Percentiles rank a stretch among this genome's conserved stretches.
These are phyloP conservation scores for Hyperoplus immaculatus DNA, from an alignment of 2,797 vertebrate genomes.

Conservation along the genomic window DNA sequence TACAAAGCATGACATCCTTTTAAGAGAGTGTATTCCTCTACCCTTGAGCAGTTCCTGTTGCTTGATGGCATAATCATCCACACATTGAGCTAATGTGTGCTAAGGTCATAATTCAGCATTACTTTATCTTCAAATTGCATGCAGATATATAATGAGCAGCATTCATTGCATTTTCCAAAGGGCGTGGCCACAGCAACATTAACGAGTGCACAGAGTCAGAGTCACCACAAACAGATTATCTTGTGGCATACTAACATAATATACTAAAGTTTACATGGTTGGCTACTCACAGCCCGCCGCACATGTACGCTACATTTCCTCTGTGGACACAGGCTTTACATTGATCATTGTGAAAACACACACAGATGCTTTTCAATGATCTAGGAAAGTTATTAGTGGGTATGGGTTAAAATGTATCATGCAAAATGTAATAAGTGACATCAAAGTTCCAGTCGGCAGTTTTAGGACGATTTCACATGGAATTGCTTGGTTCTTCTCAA, in stretches of 20 bases:
- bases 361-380: neutral
- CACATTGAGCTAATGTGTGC: neutral
- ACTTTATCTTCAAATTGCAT: neutral
- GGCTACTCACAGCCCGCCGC: neutral
- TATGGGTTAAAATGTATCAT: neutral
- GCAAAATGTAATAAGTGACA: neutral
- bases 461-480: too few relatives aligned
- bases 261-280: neutral
- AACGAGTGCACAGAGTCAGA: neutral
- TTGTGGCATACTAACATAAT: neutral
- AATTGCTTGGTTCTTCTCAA: too few relatives aligned
- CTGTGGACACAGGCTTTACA: too few relatives aligned
- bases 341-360: neutral
- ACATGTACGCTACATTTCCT: too few relatives aligned
- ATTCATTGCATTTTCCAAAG: neutral
- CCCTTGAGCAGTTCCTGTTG: neutral
- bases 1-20: neutral
- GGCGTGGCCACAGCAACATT: neutral
- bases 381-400: neutral
- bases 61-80: neutral
- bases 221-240: neutral
- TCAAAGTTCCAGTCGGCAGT: neutral
- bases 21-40: neutral
- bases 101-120: neutral
- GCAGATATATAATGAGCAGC: slow-evolving; percentile 10